A percentile compares a stretch with the other conserved stretches of the same genome.
phyloP scores from a whole-genome alignment of 2,113 vertebrate genomes.

The Dasyprocta punctata region DNA sequence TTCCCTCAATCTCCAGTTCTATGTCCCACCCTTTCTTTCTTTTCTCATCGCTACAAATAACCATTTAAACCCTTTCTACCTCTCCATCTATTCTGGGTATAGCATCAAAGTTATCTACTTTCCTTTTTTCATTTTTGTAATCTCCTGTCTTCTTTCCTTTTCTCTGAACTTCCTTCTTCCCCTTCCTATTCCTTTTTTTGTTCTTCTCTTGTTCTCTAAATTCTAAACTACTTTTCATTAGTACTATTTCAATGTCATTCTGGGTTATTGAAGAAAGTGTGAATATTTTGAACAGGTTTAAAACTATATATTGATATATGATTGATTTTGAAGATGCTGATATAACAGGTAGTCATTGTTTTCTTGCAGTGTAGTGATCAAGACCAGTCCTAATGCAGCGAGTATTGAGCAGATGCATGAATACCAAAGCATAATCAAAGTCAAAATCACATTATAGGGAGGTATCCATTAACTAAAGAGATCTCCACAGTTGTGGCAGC shows the following conservation, averaged over 20 bases:
- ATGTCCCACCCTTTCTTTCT: not conserved
- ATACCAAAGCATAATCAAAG: not conserved
- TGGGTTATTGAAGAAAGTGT: not conserved
- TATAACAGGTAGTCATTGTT: not conserved
- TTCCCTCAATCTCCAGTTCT: not conserved
- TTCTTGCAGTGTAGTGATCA: not conserved
- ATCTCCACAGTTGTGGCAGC: not conserved
- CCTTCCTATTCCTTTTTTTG: not conserved
- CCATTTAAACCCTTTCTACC: not conserved
- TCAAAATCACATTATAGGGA: not conserved
- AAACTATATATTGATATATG: not conserved
- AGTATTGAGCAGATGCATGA: not conserved
- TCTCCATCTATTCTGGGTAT: not conserved
- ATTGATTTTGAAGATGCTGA: not conserved
- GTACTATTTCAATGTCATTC: not conserved
- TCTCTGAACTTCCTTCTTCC: not conserved
- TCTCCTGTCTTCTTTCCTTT: not conserved
- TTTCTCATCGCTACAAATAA: not conserved
- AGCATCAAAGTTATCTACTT: not conserved
- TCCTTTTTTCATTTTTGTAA: not conserved
- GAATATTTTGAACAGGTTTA: not conserved
- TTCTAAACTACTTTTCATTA: not conserved
- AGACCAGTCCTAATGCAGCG: not conserved
- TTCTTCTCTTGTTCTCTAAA: too few relatives aligned
- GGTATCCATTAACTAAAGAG: not conserved